Base-by-base conservation (phyloP, 1,140 invertebrate genomes). In the Hypsibius dujardini region DNA sequence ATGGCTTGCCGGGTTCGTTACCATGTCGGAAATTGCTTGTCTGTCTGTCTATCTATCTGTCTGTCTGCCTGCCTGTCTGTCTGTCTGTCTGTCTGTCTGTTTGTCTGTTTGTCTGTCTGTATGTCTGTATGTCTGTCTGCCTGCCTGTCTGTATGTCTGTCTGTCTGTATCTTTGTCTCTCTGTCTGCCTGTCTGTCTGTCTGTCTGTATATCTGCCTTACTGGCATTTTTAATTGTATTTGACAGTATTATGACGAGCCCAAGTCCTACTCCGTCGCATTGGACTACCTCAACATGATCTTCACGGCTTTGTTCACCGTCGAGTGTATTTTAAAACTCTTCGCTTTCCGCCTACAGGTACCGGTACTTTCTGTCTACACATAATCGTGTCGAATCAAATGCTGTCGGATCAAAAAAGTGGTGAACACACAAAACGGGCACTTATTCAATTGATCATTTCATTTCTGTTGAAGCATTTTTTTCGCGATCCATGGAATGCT, bases 221-320 rank as follows among this genome's bases (percentile, higher is more conserved):
- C 50, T 2, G 72, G 71, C 42, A 73, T 72, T n/a, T 72, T 71
- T 28, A 46, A 56, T n/a, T 62, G 62, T 46, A 28, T 67, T 12
- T 67, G 12, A 40, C 62, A 95, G 80, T 91, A 95, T 81, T 92
- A 94, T 78, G 87, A 88, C 78, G 90, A 94, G 79, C 87, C 90
- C 1, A 86, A 90, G 82, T 86, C 88, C 1, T 85, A 94, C 73
- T 89, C 89, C 80, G 91, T 94, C 80, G 85, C 90, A 73, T 82
- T 95, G 76, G 89, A 93, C 85, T 90, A 94, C 77, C 90, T 92
- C 80, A 96, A 95, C 80, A 90, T 91, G 72, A 90, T 94, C 82
- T 96, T 95, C 82, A 94, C 91, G 46, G 92, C 90, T 47, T 89
- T 95, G 76, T 96, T 95, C 81, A 87, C 89, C 70, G 83, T 96